phyloP scores from a whole-genome alignment of 2,888 invertebrate species.

The Drosophila yooni region DNA sequence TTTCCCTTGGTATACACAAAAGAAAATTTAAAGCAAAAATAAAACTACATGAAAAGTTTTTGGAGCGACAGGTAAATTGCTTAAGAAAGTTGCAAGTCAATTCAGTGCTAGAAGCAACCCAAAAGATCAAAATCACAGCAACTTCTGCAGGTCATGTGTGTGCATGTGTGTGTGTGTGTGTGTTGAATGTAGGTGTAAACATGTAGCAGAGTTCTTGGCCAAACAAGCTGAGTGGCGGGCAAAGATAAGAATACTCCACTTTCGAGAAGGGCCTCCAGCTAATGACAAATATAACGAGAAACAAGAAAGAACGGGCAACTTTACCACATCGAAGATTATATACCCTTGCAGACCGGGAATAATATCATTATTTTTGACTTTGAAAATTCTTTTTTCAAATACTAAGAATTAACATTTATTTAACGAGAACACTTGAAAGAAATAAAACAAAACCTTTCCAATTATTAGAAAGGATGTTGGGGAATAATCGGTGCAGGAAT shows the following conservation, averaged over 20 bases:
- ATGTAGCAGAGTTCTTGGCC: neutral
- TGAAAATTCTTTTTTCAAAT: neutral
- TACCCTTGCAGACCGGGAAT: neutral
- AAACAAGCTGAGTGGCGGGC: slow-evolving; percentile 15
- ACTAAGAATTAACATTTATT: no score
- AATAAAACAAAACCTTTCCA: no score
- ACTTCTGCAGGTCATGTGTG: slow-evolving; percentile 16
- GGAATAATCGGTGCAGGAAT: no score
- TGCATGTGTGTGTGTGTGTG: slow-evolving; percentile 7
- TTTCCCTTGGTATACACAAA: neutral
- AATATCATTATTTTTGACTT: neutral
- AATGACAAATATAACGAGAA: neutral
- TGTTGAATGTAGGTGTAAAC: slow-evolving; percentile 7
- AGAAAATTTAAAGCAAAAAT: neutral
- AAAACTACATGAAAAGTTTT: slow-evolving; percentile 38
- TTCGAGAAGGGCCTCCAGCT: neutral
- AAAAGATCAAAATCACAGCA: slow-evolving; percentile 65
- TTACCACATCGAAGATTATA: neutral
- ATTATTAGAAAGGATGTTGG: no score
- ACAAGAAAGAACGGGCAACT: neutral
- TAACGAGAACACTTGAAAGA: no score
- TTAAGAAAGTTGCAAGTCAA: slow-evolving; percentile 67
- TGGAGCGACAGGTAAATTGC: slow-evolving; percentile 45
- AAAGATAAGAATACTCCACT: slow-evolving; percentile 19
- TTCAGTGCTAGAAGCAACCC: slow-evolving; percentile 55